Conservation (phyloP, 1,140 invertebrate species). For the Propsilocerus akamusi region DNA sequence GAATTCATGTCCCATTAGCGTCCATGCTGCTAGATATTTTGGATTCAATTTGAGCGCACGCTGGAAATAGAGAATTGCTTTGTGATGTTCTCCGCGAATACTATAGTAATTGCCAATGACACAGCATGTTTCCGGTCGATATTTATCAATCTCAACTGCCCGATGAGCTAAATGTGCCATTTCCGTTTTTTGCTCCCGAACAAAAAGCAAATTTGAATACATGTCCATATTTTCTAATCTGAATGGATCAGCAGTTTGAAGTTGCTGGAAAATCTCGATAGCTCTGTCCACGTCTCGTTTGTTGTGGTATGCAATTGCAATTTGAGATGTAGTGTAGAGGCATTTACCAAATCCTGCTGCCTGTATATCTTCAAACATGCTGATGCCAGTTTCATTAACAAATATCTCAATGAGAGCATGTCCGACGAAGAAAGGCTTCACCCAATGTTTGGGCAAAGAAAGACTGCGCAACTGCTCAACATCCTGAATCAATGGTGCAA, state of each 20-base stretch:
- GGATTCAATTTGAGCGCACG: slow-evolving; percentile 88
- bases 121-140: slow-evolving; percentile 93
- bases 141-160: slow-evolving; percentile 89
- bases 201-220: slow-evolving; percentile 91
- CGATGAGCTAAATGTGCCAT: slow-evolving; percentile 85
- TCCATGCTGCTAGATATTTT: slow-evolving; percentile 89
- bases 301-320: slow-evolving; percentile 83
- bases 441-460: slow-evolving; percentile 77
- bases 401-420: slow-evolving; percentile 83
- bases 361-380: slow-evolving; percentile 58
- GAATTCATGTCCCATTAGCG: slow-evolving; percentile 96
- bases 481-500: slow-evolving; percentile 70
- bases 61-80: slow-evolving; percentile 92
- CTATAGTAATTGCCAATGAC: slow-evolving; percentile 99
- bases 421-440: slow-evolving; percentile 82
- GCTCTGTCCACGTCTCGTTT: slow-evolving; percentile 85
- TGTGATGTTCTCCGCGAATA: slow-evolving; percentile 86
- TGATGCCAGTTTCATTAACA: slow-evolving; percentile 73
- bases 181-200: slow-evolving; percentile 84
- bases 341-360: slow-evolving; percentile 68
- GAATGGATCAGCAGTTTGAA: slow-evolving; percentile 77
- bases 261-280: slow-evolving; percentile 59
- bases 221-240: slow-evolving; percentile 89
- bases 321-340: slow-evolving; percentile 79
- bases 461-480: slow-evolving; percentile 47